Evolutionary conservation across 2,888 invertebrate genomes (phyloP).

Genomic region (Dendrolimus pini): DNA sequence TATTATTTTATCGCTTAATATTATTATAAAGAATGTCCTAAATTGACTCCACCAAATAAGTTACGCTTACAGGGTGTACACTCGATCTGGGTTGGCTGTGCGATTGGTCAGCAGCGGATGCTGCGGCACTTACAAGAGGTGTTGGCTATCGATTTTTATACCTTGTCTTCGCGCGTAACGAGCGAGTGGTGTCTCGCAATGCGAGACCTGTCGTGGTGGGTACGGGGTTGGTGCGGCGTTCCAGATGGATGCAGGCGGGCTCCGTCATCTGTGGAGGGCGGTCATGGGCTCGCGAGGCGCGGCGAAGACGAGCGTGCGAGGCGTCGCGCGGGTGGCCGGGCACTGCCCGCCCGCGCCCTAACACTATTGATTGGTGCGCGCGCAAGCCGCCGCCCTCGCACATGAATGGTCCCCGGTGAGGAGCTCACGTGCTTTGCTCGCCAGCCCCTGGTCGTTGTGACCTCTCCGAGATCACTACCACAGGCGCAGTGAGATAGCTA

Average conservation of each 20-base stretch:
- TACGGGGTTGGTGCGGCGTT: conserved; percentile 46
- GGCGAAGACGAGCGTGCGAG: conserved; percentile 43
- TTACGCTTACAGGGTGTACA: background rate
- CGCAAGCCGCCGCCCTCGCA: conserved; percentile 62
- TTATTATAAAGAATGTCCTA: too few species aligned
- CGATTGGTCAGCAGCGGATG: conserved; percentile 37
- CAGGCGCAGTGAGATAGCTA: background rate
- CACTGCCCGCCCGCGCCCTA: conserved; percentile 51
- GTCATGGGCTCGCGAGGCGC: conserved; percentile 51
- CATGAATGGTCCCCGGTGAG: conserved; percentile 66
- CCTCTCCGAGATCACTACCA: conserved; percentile 14
- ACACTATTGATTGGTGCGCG: conserved; percentile 57
- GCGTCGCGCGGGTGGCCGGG: conserved; percentile 61
- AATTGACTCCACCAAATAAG: too few species aligned
- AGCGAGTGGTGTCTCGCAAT: conserved; percentile 32
- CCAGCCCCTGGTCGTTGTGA: conserved; percentile 33
- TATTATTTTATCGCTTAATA: too few species aligned
- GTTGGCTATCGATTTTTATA: conserved; percentile 56
- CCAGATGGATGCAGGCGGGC: conserved; percentile 62
- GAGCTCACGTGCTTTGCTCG: conserved; percentile 70
- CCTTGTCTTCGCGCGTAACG: conserved; percentile 51
- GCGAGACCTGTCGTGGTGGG: conserved; percentile 47
- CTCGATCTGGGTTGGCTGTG: conserved; percentile 14
- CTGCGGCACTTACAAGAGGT: conserved; percentile 31
- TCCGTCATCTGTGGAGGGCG: conserved; percentile 74